These are phyloP conservation scores for Anorthoa munda DNA, from an alignment of 2,888 invertebrate genomes.

Conservation along the genomic window DNA sequence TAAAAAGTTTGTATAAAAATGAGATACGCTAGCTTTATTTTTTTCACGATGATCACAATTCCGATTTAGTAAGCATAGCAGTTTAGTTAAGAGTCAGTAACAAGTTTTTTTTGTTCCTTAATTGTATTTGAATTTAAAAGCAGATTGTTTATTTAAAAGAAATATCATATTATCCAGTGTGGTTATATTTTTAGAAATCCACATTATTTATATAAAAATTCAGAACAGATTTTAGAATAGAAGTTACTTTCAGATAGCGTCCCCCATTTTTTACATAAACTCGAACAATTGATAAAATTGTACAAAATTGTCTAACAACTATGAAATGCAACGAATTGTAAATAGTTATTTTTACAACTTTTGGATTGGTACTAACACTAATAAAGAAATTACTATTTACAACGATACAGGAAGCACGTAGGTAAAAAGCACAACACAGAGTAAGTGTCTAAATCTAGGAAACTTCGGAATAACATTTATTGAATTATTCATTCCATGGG, in stretches of 20 bases:
- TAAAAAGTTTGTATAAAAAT: conserved; percentile 19
- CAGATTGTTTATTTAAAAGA: no score
- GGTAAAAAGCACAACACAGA: conserved; percentile 88
- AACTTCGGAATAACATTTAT: no score
- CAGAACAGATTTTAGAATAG: neutral
- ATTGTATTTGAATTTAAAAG: no score
- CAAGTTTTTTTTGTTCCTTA: no score
- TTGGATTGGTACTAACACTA: conserved; percentile 44
- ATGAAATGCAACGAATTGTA: conserved; percentile 65
- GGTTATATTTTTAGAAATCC: no score
- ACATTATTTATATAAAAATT: no score
- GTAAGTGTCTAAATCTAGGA: conserved; percentile 67
- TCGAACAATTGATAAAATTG: conserved; percentile 46
- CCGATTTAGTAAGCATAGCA: conserved; percentile 28
- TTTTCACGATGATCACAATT: conserved; percentile 26
- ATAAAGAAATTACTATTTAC: conserved; percentile 63
- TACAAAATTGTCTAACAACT: conserved; percentile 56
- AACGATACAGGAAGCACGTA: conserved; percentile 83
- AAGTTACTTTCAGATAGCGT: neutral
- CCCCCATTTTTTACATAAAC: conserved; percentile 30
- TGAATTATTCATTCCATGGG: no score
- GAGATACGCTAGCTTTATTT: conserved; percentile 31
- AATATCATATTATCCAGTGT: no score
- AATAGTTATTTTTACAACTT: conserved; percentile 51
- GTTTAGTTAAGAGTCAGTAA: neutral